Conservation (phyloP, 2,113 vertebrate genomes). For the Microcebus tavaratra region DNA sequence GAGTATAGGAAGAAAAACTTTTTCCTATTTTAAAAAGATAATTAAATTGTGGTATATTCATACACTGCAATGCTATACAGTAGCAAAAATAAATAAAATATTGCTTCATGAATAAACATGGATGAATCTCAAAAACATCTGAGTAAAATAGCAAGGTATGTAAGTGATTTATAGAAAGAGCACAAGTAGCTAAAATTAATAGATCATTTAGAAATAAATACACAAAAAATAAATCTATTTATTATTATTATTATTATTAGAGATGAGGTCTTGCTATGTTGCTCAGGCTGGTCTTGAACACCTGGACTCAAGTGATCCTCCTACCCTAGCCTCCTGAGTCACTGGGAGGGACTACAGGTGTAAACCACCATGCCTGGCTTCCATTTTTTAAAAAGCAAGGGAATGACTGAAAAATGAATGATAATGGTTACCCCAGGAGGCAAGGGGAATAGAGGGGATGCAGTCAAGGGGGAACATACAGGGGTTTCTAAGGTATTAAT, state of each 20-base stretch:
- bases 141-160: background rate
- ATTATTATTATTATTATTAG: background rate
- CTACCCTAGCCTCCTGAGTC: too few species aligned
- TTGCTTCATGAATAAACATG: background rate
- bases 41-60: background rate
- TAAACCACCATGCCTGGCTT: too few species aligned
- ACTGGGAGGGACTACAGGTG: too few species aligned
- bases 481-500: background rate
- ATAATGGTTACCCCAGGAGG: background rate
- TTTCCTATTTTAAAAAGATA: background rate
- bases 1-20: background rate
- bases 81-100: conserved; percentile 6
- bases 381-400: background rate
- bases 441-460: background rate
- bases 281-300: too few species aligned
- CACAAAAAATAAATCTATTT: background rate
- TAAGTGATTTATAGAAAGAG: background rate
- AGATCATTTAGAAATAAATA: conserved; percentile 25
- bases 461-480: background rate
- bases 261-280: too few species aligned
- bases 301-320: too few species aligned
- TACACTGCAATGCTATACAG: background rate
- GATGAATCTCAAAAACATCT: conserved; percentile 22
- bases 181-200: conserved; percentile 11
- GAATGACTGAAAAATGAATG: background rate